Percentiles rank a stretch among this genome's conserved stretches.
These are phyloP conservation scores for Otis tarda DNA, from an alignment of 2,113 vertebrate species.

Conservation along the genomic window DNA sequence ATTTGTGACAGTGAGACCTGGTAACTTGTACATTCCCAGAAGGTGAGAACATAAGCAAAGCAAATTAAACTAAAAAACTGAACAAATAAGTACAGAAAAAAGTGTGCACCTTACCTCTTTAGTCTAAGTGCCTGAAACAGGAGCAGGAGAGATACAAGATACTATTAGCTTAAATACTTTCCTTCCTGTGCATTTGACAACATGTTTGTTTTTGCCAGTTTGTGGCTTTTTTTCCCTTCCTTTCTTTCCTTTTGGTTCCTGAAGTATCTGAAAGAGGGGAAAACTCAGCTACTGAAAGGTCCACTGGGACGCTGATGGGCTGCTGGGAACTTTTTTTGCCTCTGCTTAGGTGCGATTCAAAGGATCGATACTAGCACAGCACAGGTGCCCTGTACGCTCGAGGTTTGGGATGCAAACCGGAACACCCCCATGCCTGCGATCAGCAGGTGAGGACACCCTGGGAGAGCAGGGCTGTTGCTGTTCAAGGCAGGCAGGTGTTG, in stretches of 20 bases:
- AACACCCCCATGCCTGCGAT: not conserved
- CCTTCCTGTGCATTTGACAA: not conserved
- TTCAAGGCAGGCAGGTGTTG: not conserved
- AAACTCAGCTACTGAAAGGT: not conserved
- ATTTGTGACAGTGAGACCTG: constrained; percentile 13
- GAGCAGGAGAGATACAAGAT: not conserved
- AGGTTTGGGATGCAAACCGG: not conserved
- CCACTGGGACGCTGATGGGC: not conserved
- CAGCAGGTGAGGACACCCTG: not conserved
- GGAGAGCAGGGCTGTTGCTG: not conserved
- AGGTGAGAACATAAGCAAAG: constrained; percentile 20
- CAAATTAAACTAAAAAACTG: constrained; percentile 3
- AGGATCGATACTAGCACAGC: not conserved
- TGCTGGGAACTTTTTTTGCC: not conserved
- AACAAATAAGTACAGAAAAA: not conserved
- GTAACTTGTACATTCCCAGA: constrained; percentile 7
- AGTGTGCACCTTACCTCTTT: not conserved
- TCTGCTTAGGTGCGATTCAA: not conserved
- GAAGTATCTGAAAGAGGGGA: not conserved
- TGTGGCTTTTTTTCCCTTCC: not conserved
- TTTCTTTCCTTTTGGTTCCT: not conserved
- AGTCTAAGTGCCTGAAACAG: not conserved
- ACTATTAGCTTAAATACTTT: not conserved
- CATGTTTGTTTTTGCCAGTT: not conserved
- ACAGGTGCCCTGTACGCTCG: rapidly evolving